Evolutionary conservation across 2,113 vertebrate species (phyloP).

Genomic region (Elaphurus davidianus): DNA sequence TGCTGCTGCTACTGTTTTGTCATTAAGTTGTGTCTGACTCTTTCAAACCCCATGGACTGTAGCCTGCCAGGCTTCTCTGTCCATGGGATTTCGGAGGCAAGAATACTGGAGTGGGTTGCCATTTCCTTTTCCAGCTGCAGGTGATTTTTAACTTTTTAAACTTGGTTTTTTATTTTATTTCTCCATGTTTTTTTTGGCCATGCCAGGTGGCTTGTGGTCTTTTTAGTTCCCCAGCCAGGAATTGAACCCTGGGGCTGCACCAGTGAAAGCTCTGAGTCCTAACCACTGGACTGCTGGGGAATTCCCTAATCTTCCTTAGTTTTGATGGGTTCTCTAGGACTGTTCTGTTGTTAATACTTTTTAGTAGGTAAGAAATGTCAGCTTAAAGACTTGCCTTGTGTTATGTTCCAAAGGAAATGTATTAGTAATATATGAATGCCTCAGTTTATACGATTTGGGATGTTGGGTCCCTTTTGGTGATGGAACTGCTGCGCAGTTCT

Average conservation of each 20-base stretch:
- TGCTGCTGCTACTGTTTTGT: no score
- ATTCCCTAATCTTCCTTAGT: not conserved
- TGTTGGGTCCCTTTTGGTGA: not conserved
- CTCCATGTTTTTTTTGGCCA: not conserved
- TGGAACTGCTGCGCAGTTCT: not conserved
- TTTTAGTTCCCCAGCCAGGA: not conserved
- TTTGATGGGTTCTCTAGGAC: not conserved
- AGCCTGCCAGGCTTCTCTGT: no score
- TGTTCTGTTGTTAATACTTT: slow-evolving; percentile 9
- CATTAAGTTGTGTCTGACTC: no score
- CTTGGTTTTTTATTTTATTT: not conserved
- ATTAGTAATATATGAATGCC: not conserved
- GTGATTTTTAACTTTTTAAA: no score
- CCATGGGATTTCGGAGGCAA: no score
- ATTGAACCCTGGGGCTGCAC: not conserved
- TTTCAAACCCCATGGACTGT: no score
- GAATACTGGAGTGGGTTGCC: no score
- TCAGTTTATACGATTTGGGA: not conserved
- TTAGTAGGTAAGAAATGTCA: slow-evolving; percentile 67
- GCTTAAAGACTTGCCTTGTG: slow-evolving; percentile 34
- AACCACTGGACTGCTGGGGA: not conserved
- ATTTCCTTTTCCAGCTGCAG: no score
- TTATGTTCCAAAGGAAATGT: not conserved
- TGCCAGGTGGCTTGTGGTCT: not conserved
- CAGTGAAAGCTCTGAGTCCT: not conserved